Evolutionary conservation across 2,888 invertebrate species (phyloP), one percentile per base, ranked within the genome.

Genomic region (Lasioglossum figueresi): DNA sequence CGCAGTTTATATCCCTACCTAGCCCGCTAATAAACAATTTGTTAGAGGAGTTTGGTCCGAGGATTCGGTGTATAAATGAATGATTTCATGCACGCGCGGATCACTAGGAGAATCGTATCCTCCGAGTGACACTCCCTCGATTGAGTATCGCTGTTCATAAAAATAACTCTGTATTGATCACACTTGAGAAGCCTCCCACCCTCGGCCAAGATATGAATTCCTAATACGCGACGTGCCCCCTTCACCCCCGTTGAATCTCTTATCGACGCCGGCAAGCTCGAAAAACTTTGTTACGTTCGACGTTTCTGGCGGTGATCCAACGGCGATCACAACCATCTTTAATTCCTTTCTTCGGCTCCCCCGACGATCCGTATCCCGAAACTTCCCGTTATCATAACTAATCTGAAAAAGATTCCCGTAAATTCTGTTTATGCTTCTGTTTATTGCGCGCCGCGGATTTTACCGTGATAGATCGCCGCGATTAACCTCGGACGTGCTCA

Each of bases 101-200:
- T 37, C 23, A 27, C 63, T 45, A 4, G 16, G 2, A 23, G 27
- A 23, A 31, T 8, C 12, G 27, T 80, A 37, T 48, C 45, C 73
- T 82, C 72, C 37, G 19, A 37, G 14, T 12, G 59, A 40, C 40
- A n/a, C 70, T 70, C 70, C 70, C 40, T 70, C 68, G 86, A 92
- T 94, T 94, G 94, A 93, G 94, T 92, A 93, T 93, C 93, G 91
- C 93, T 93, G 93, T 88, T 88, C 84, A 87, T 89, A 93, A 92
- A 91, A 93, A 93, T 92, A 91, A 93, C 89, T 88, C 86, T 80
- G 92, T 94, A 94, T 94, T 91, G 94, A 94, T 94, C 93, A 94
- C 91, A 92, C 91, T 94, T 92, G 92, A 92, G 93, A 91, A 91
- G 88, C 83, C 85, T 82, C 83, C 76, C 72, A 70, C 75, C 78